A percentile compares a stretch with the other conserved stretches of the same genome.
Evolutionary conservation across 2,113 vertebrate genomes (phyloP).

Genomic region (Progne subis): DNA sequence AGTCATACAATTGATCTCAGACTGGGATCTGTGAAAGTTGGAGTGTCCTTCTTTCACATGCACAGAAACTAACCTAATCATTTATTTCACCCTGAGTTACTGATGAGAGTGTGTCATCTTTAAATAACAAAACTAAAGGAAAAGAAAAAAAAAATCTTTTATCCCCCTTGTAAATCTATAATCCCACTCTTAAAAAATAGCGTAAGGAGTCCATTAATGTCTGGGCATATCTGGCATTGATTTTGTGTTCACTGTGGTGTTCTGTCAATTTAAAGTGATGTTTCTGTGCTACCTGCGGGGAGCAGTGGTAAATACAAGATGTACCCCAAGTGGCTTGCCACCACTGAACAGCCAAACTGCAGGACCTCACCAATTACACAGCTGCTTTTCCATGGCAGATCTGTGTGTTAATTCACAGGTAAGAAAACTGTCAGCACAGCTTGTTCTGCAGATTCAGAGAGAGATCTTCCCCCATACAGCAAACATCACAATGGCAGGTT

Average conservation of each 20-base stretch:
- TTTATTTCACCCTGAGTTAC: not conserved
- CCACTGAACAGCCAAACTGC: not conserved
- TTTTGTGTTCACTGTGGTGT: not conserved
- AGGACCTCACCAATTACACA: not conserved
- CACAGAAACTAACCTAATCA: not conserved
- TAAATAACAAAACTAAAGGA: not conserved
- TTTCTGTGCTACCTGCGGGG: not conserved
- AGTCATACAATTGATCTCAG: not conserved
- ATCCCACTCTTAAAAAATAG: not conserved
- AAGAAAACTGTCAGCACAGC: not conserved
- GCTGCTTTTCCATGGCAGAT: conserved; percentile 7
- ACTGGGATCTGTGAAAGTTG: not conserved
- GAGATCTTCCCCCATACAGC: not conserved
- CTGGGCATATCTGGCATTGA: not conserved
- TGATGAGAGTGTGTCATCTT: not conserved
- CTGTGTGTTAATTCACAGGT: not conserved
- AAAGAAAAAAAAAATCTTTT: not conserved
- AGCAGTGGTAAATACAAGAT: not conserved
- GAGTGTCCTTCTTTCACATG: not conserved
- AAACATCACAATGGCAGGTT: not conserved
- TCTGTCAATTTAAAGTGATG: conserved; percentile 24
- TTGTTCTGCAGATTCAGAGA: not conserved
- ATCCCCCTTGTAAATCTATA: not conserved
- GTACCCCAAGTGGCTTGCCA: not conserved
- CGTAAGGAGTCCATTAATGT: accelerated